Evolutionary conservation across 1,140 invertebrate species (phyloP), one percentile per base, ranked within the genome.

Genomic region (Zelostemma sp.): DNA sequence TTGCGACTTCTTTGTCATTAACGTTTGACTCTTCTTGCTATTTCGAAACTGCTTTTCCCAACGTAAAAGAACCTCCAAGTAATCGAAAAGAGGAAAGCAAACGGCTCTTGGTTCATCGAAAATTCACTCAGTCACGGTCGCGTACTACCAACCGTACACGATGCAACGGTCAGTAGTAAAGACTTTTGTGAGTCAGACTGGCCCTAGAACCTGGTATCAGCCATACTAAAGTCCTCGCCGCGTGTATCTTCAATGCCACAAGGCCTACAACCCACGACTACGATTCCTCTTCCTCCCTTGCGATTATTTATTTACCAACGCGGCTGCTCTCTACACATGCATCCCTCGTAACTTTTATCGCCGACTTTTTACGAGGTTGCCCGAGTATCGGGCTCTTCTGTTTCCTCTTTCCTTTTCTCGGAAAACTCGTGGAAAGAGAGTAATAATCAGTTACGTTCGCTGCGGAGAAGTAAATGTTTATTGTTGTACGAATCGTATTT

Each of bases 241-340:
- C 55, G 69, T 74, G 59, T 73, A 79, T 79, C 72, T 80, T 80
- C 79, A 76, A 81, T 79, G 68, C 48, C 70, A 68, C 67, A 68
- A 81, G 78, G 74, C 75, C 75, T 75, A 72, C 74, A 77, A 76
- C 76, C 73, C 57, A 68, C 25, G 59, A 69, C 60, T 69, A 53
- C 61, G 51, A 60, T 56, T 80, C 72, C 71, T 74, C 74, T 72
- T 54, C 50, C 71, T 56, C 73, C 66, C 53, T 31, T 46, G 59
- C 58, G 8, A 62, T 81, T 77, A 80, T 55, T 81, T 80, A 80
- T 81, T 80, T 74, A 80, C 70, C 60, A 58, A 51, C 5, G 25
- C 53, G 33, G 46, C 54, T 54, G 46, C 35, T 14, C 17, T 55
- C 57, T 67, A 21, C 56, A 62, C 43, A 6, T 0, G 59, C 18